Base-by-base conservation (phyloP, 1,140 invertebrate species). In the Heterodera carotae region DNA sequence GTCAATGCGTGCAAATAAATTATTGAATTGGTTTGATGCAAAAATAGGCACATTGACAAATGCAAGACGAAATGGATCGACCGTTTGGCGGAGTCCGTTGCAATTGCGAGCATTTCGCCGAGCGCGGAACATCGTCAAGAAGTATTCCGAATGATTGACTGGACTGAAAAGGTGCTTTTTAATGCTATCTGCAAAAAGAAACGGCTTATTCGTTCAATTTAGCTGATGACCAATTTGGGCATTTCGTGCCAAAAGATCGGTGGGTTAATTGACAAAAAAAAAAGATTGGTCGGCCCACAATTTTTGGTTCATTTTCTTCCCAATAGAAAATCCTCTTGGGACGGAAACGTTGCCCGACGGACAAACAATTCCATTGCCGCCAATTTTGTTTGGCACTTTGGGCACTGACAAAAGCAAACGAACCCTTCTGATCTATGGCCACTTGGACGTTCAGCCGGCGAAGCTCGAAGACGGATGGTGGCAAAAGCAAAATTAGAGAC, bases 361-460 rank as follows among this genome's bases (percentile, higher is more conserved):
- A 10, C 89, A 88, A 71, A 88, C 91, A 82, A 88, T 97, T 39
- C 91, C 91, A 43, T 88, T 98, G 43, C 97, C 97, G 1, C 94
- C 95, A 39, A 92, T 95, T 12, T 84, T 98, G 29, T 89, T 97
- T n/a, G 95, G 92, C 29, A 89, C 89, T 36, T 90, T 98, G 66
- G 95, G 95, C 76, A 92, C 91, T 80, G 94, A 97, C 88, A 89
- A 92, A 0, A 91, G 91, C 7, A 90, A 90, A 84, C 91, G 95
- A 84, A 99, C 96, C 25, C 91, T 98, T 62, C 91, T 94, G 70
- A 91, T 99, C 68, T 99, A 99, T 90, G 97, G 96, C 0, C 97
- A 99, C 90, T 91, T 99, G 83, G 97, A 99, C 91, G 96, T 98
- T 2, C 96, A 98, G 88, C 96, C 96, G 62, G 96, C 96, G 10